A percentile compares a stretch with the other conserved stretches of the same genome.
phyloP scores from a whole-genome alignment of 1,140 invertebrate species.

The Tenebrio molitor region DNA sequence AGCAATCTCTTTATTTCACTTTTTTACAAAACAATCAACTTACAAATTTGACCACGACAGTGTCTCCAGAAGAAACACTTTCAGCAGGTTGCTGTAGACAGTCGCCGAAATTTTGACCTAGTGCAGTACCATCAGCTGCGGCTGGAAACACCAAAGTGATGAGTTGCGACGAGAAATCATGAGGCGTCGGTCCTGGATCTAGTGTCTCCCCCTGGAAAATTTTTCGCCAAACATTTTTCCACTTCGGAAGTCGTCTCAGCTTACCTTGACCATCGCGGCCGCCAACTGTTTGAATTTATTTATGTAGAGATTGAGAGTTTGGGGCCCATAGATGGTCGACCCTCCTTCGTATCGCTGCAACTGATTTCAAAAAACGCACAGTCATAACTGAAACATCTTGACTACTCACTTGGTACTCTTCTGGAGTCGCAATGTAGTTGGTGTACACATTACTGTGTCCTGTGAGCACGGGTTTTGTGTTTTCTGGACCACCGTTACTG shows the following conservation, averaged over 20 bases:
- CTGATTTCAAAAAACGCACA: too few species aligned
- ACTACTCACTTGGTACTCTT: too few species aligned
- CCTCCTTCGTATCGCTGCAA: constrained; percentile 92
- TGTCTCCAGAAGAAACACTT: constrained; percentile 32
- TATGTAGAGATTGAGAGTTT: constrained; percentile 88
- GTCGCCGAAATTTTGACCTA: constrained; percentile 46
- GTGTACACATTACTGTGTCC: constrained; percentile 92
- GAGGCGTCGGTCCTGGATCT: constrained; percentile 46
- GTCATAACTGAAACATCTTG: too few species aligned
- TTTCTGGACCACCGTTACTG: constrained; percentile 65
- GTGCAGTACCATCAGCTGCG: constrained; percentile 43
- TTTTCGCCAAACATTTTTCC: constrained; percentile 1
- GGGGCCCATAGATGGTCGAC: constrained; percentile 91
- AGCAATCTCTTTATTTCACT: too few species aligned
- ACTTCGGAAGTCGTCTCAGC: not conserved
- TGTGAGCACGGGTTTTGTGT: constrained; percentile 77
- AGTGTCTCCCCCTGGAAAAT: constrained; percentile 40
- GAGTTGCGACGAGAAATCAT: constrained; percentile 41
- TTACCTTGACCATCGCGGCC: constrained; percentile 75
- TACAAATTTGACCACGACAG: constrained; percentile 54
- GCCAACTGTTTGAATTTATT: constrained; percentile 81
- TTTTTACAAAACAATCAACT: too few species aligned
- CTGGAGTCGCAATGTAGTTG: constrained; percentile 90
- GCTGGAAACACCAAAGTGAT: constrained; percentile 40
- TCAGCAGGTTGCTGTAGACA: constrained; percentile 49